Conservation (phyloP, 2,113 vertebrate genomes). For the Elanus axillaris region DNA sequence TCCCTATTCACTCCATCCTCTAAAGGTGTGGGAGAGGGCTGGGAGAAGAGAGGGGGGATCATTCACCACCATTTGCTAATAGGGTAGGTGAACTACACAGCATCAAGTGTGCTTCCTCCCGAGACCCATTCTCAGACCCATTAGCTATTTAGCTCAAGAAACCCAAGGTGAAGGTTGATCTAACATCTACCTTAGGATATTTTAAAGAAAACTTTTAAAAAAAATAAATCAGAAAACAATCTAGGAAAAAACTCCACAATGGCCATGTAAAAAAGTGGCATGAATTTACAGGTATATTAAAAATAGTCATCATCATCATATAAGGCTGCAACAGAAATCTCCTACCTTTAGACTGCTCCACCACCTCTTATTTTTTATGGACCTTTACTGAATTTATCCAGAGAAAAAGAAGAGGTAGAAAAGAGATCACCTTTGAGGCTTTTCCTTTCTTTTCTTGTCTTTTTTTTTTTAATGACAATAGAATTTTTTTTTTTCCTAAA, state of each 20-base stretch:
- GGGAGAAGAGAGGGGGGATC: background rate
- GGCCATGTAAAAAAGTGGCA: background rate
- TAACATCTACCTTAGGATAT: background rate
- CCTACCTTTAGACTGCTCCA: background rate
- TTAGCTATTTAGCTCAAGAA: conserved; percentile 39
- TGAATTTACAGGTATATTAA: background rate
- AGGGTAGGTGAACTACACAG: background rate
- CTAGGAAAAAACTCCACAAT: background rate
- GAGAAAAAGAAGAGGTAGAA: background rate
- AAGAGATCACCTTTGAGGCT: conserved; percentile 64
- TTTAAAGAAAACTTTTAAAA: background rate
- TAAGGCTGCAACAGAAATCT: background rate
- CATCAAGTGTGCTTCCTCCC: background rate
- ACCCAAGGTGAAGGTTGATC: conserved; percentile 21
- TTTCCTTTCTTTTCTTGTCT: conserved; percentile 39
- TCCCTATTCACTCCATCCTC: background rate
- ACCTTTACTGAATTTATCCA: background rate
- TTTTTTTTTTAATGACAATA: conserved; percentile 76
- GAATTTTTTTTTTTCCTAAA: conserved; percentile 77
- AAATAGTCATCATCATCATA: background rate
- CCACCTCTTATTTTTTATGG: background rate
- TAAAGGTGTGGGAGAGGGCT: background rate
- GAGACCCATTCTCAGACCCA: conserved; percentile 6
- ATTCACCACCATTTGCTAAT: conserved; percentile 7
- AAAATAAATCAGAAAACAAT: background rate